Base-by-base conservation (phyloP, 2,888 invertebrate species). In the Epinotia brunnichana region DNA sequence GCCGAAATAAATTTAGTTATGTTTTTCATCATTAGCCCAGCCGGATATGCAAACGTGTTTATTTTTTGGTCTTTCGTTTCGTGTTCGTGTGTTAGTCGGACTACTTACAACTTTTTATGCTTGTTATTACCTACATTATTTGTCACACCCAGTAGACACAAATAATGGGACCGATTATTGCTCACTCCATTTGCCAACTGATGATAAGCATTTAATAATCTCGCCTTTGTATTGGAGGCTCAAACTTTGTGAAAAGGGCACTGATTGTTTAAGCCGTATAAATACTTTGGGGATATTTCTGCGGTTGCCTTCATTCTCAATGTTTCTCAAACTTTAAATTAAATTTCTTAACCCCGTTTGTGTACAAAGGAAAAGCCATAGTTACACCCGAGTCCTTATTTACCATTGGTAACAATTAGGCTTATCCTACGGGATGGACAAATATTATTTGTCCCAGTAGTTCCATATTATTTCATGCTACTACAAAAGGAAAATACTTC, bases 181-280 rank as follows among this genome's bases (percentile, higher is more conserved):
- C 56, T 72, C 72, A 59, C 57, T 72, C 61, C 54, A 69, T 53
- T 62, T 51, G 69, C 59, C 29, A 72, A 73, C 68, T 53, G 57
- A 29, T 44, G 53, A 69, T 69, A 68, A 73, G 73, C 69, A 44
- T 73, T 63, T 73, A 69, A 73, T 73, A 73, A 63, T 69, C 68
- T 63, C 73, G n/a, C 53, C 17, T 63, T 69, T 63, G 68, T 63
- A 51, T 63, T 63, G 62, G 68, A 35, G 68, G 56, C 41, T 35
- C 62, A 44, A 73, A 72, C 72, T 73, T 73, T 63, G 57, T 69
- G 51, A 69, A 73, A 63, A 39, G 73, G 73, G 59, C 35, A 73
- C 63, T 69, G 73, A 73, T 63, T 73, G 68, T 69, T 73, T 73
- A 63, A 69, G 73, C 73, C 69, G 73, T 69, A 69, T 69, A 73